Conservation (phyloP, 2,113 vertebrate genomes). For the Zootoca vivipara region DNA sequence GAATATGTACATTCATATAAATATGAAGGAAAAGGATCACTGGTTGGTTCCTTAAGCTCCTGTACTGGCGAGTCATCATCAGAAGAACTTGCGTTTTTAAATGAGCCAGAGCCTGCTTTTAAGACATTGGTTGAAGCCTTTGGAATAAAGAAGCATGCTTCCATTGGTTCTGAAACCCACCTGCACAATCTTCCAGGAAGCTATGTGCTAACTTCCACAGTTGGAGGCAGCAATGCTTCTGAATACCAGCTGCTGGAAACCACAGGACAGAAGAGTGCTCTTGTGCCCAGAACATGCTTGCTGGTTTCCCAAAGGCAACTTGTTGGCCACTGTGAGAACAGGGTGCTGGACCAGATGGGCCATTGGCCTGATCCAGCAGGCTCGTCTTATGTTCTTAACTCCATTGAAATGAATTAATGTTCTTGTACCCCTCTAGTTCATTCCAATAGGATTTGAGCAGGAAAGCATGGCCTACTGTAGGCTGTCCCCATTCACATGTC, state of each 20-base stretch:
- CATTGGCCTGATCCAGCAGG: no score
- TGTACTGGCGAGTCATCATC: constrained; percentile 81
- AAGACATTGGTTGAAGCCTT: constrained; percentile 84
- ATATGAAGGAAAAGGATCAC: constrained; percentile 87
- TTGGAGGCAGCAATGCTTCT: no score
- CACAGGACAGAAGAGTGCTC: no score
- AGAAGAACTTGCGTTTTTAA: constrained; percentile 84
- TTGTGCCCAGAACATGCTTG: no score
- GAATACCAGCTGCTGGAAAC: no score
- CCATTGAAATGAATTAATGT: neutral
- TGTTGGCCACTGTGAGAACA: no score
- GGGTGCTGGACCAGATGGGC: no score
- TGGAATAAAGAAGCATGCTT: constrained; percentile 68
- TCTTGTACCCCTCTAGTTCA: neutral
- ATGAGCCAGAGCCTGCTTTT: constrained; percentile 90
- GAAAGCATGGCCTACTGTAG: neutral
- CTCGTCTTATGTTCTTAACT: no score
- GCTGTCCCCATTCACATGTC: constrained; percentile 13
- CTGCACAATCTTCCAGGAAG: neutral
- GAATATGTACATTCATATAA: constrained; percentile 83
- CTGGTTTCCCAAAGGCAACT: no score
- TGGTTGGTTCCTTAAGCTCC: constrained; percentile 87
- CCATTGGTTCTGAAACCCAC: constrained; percentile 40
- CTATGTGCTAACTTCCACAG: neutral
- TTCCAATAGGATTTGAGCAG: neutral